phyloP scores from a whole-genome alignment of 1,140 invertebrate genomes.

The Caenorhabditis latens region DNA sequence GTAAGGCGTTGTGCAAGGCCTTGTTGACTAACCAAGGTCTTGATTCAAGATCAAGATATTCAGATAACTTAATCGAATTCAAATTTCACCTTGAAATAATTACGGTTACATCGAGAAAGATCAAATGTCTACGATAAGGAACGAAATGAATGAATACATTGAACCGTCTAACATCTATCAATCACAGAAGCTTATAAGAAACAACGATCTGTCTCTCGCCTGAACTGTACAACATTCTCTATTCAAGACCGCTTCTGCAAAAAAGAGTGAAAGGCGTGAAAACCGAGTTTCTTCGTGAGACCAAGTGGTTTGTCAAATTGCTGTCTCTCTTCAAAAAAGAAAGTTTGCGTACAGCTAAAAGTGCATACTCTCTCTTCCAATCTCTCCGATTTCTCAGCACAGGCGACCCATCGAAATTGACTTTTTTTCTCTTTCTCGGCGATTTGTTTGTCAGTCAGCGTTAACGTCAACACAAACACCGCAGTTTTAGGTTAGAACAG shows the following conservation, averaged over 20 bases:
- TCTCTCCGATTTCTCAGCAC: slow-evolving; percentile 39
- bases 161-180: neutral
- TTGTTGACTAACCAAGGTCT: too few relatives aligned
- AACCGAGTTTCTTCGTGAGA: slow-evolving; percentile 29
- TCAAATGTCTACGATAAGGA: too few relatives aligned
- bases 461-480: slow-evolving; percentile 9
- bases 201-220: neutral
- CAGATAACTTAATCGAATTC: too few relatives aligned
- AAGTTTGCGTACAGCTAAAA: slow-evolving; percentile 42
- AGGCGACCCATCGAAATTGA: neutral
- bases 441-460: slow-evolving; percentile 4
- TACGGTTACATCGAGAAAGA: neutral
- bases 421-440: neutral
- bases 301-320: slow-evolving; percentile 29
- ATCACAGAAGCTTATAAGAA: neutral
- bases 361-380: slow-evolving; percentile 7
- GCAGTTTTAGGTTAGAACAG: neutral
- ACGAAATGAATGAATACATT: too few relatives aligned
- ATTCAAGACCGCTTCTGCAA: neutral
- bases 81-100: too few relatives aligned
- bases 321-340: slow-evolving; percentile 2
- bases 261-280: slow-evolving; percentile 17
- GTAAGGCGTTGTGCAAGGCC: too few relatives aligned
- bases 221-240: neutral
- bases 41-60: too few relatives aligned